Evolutionary conservation across 2,113 vertebrate species (phyloP), one percentile per base, ranked within the genome.

Genomic region (Odocoileus virginianus): DNA sequence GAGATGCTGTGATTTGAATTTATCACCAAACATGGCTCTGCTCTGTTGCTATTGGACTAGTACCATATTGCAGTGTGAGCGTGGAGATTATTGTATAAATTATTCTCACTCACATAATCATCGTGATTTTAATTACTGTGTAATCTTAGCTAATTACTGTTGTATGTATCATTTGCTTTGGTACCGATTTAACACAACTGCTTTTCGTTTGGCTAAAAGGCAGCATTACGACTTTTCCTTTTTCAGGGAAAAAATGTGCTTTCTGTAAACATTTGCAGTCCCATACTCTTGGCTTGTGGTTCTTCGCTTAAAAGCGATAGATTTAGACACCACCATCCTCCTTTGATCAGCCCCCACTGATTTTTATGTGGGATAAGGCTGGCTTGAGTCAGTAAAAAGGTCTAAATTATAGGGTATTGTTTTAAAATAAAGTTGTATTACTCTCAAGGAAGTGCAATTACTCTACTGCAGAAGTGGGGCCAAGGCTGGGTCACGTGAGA

Each of bases 131-230:
- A 99, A 99, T 99, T 99, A 98, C 98, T 98, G 74, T 99, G 98
- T 98, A 99, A 99, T 99, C 98, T 98, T 96, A 74, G 1, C 98
- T 99, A 98, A 99, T 99, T 99, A 98, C 98, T 98, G 98, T 99
- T 99, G 98, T 98, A 95, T 99, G 98, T 99, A 87, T 96, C 98
- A 98, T 99, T 99, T 98, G 98, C 98, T 98, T 97, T 98, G 98
- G 98, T 98, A 97, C 97, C 79, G 98, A 97, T 98, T 98, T 98
- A 98, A 87, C 97, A 96, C 97, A 98, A 97, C 98, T 95, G 97
- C 98, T 91, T 95, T 98, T 84, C 8, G 0, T 36, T 97, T 98
- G 98, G 98, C 98, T 98, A 50, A 79, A 98, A 90, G 97, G 98
- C 61, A 91, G 91, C 86, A 95, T 93, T 58, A 0, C 5, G 60